Base-by-base conservation (phyloP, 2,888 invertebrate species). In the Netelia melanura region DNA sequence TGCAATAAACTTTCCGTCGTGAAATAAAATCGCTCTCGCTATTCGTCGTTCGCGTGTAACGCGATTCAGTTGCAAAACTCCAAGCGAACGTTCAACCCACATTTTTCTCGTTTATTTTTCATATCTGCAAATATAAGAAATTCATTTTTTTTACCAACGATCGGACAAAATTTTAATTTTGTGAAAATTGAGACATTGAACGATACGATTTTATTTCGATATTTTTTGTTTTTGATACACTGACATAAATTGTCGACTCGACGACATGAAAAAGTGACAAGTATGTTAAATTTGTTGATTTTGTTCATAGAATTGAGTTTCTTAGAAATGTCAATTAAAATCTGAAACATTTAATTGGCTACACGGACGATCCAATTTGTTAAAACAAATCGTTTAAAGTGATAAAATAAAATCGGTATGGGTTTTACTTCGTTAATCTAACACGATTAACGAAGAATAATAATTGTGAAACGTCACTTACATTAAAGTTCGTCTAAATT, bases 1-100 rank as follows among this genome's bases (percentile, higher is more conserved):
- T 75, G 64, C 38, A 75, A 75, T 38, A 64, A n/a, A 64, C 64
- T 54, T 64, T 64, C 17, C 5, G 14, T 25, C 38, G 30, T 3
- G 11, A 43, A 58, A 72, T 61, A 72, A 72, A 72, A 44, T 61
- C 11, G 23, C n/a, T 23, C 71, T 58, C 10, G 23, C 23, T 44
- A 38, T 25, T 71, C 10, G 71, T n/a, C 56, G 30, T 48, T 48
- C 14, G 30, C 5, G 30, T 11, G 10, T 48, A 48, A 48, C 48
- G 10, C n/a, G n/a, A 10, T 48, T 14, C 11, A 48, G 10, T 48
- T 48, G n/a, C n/a, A n/a, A n/a, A n/a, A n/a, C n/a, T n/a, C n/a
- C n/a, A n/a, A n/a, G n/a, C n/a, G n/a, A n/a, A n/a, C n/a, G n/a
- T n/a, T n/a, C n/a, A n/a, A n/a, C n/a, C n/a, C 2, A 48, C 14